Evolutionary conservation across 2,113 vertebrate species (phyloP), one percentile per base, ranked within the genome.

Genomic region (Tachycineta bicolor): DNA sequence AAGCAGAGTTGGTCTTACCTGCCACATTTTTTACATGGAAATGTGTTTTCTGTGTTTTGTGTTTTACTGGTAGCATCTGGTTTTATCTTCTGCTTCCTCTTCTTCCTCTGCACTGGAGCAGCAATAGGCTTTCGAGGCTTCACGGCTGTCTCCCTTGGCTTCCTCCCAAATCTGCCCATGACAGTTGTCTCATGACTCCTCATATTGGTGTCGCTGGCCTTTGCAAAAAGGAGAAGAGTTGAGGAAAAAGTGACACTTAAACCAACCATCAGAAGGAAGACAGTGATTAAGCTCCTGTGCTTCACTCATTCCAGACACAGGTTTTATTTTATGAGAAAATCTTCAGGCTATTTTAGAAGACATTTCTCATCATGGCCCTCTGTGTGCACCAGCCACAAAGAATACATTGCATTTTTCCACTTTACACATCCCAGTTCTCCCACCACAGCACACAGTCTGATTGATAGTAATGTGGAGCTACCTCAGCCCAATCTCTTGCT

Each of bases 1-100:
- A 64, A 78, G 50, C 10, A 2, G 37, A 87, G 39, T 43, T 77
- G 65, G 25, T 83, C 97, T 97, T 96, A 99, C 99, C 99, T 99
- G 98, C 99, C 99, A 70, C 99, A 99, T 94, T 99, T 99, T 98
- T 99, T 99, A 98, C 99, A 99, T 65, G 99, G 99, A 97, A 99
- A 99, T n/a, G 98, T 99, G 70, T 98, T 99, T 91, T 99, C 99
- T 91, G 98, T 98, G 58, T 94, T 98, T 12, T 98, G 90, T 55
- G 49, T 96, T 93, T 99, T 99, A 96, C 49, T 98, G 86, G 94
- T 91, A 5, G 97, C 55, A 44, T 98, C 98, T 21, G 89, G 34
- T 49, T 96, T 97, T 28, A 94, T 95, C 79, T 97, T 97, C 44
- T 97, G 97, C 90, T 97, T 97, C 98, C 88, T 91, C 95, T 59